A percentile compares a stretch with the other conserved stretches of the same genome.
Evolutionary conservation across 2,797 vertebrate species (phyloP).

Genomic region (Smutsia temminckii): DNA sequence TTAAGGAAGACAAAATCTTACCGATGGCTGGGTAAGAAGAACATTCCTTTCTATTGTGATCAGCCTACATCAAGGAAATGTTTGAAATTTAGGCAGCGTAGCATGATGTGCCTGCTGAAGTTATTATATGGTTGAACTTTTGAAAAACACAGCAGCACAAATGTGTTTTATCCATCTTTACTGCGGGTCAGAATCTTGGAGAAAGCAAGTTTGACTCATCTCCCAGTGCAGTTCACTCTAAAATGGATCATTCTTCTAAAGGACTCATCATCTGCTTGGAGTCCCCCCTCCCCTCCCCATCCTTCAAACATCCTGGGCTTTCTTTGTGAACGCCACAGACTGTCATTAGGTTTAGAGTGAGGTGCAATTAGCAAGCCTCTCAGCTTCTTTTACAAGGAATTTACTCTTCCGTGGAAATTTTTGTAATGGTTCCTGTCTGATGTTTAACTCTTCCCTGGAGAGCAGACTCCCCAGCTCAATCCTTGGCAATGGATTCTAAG

Average conservation of each 20-base stretch:
- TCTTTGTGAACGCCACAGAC: slow-evolving; percentile 61
- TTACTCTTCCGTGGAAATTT: slow-evolving; percentile 20
- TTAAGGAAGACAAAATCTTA: slow-evolving; percentile 82
- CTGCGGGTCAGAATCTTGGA: slow-evolving; percentile 45
- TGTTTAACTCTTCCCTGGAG: slow-evolving; percentile 32
- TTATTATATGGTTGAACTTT: slow-evolving; percentile 80
- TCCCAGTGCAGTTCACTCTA: slow-evolving; percentile 48
- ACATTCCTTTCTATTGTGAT: slow-evolving; percentile 85
- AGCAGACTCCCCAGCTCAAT: not conserved
- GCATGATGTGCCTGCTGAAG: slow-evolving; percentile 78
- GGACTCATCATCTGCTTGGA: not conserved
- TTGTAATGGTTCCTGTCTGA: not conserved
- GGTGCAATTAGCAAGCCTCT: slow-evolving; percentile 52
- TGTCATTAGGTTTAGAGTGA: slow-evolving; percentile 55
- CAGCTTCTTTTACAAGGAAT: slow-evolving; percentile 27
- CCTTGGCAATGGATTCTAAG: not conserved
- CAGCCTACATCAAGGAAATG: slow-evolving; percentile 83
- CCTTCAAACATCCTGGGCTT: slow-evolving; percentile 51
- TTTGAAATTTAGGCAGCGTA: slow-evolving; percentile 80
- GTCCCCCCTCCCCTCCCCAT: not conserved
- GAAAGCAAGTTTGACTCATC: slow-evolving; percentile 67
- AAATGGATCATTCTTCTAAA: slow-evolving; percentile 64
- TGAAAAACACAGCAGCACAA: slow-evolving; percentile 70
- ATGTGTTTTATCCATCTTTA: slow-evolving; percentile 79
- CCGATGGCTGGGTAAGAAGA: slow-evolving; percentile 76